Conservation (phyloP, 2,113 vertebrate species). For the Mirounga angustirostris region DNA sequence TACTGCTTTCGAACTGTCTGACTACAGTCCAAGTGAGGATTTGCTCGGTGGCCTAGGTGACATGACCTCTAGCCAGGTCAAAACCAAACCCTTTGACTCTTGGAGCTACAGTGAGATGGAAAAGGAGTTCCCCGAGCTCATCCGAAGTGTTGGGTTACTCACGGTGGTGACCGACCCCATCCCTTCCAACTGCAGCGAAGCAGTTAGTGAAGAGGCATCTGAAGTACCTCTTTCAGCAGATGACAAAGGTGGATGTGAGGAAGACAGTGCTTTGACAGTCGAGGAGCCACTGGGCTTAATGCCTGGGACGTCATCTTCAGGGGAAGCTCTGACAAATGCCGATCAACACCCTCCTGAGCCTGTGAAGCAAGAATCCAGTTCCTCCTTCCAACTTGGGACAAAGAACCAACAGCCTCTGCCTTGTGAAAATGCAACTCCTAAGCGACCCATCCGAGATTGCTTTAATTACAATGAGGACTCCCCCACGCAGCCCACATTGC, state of each 20-base stretch:
- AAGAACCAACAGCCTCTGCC: constrained; percentile 80
- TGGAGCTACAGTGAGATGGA: constrained; percentile 91
- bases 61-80: constrained; percentile 84
- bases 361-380: constrained; percentile 71
- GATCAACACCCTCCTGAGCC: constrained; percentile 18
- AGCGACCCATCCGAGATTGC: constrained; percentile 92
- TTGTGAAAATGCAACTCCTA: constrained; percentile 90
- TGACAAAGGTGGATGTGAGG: constrained; percentile 70
- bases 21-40: constrained; percentile 97
- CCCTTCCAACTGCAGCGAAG: constrained; percentile 83
- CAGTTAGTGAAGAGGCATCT: constrained; percentile 77
- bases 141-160: constrained; percentile 92
- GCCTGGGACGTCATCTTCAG: background rate
- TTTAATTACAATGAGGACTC: constrained; percentile 92
- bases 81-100: constrained; percentile 89
- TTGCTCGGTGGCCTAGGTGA: constrained; percentile 86
- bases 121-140: constrained; percentile 91
- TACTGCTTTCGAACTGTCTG: constrained; percentile 97
- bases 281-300: constrained; percentile 37
- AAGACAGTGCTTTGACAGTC: background rate
- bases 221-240: constrained; percentile 71
- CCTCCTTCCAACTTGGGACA: constrained; percentile 77
- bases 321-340: background rate
- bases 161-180: constrained; percentile 87
- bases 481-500: constrained; percentile 92